A percentile compares a stretch with the other conserved stretches of the same genome.
Conservation (phyloP, 2,113 vertebrate genomes). For the Martes martes region DNA sequence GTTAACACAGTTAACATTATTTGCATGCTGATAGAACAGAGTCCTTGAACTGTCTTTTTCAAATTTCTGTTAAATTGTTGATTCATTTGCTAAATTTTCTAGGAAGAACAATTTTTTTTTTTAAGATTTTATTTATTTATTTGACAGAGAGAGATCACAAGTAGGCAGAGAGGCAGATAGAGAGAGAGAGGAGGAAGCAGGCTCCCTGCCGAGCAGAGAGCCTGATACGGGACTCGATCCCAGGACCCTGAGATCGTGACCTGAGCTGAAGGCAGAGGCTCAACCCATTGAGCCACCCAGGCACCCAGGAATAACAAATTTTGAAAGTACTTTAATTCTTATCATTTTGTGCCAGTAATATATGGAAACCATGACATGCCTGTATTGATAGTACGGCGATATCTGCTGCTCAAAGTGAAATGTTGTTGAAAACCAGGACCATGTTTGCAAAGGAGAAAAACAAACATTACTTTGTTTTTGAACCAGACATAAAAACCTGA, state of each 20-base stretch:
- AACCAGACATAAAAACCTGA: not conserved
- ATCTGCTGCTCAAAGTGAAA: not conserved
- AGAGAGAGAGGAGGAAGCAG: too few species aligned
- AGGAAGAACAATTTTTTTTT: not conserved
- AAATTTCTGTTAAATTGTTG: not conserved
- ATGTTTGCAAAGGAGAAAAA: not conserved
- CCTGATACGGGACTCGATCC: too few species aligned
- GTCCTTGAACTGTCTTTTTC: not conserved
- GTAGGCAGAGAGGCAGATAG: too few species aligned
- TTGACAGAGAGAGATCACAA: too few species aligned
- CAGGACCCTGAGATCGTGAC: too few species aligned
- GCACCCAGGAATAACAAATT: not conserved
- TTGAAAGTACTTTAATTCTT: not conserved
- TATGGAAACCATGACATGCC: not conserved
- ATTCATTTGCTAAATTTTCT: not conserved
- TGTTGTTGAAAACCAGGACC: not conserved
- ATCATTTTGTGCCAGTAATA: not conserved
- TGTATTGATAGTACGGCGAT: not conserved
- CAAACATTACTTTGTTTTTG: not conserved
- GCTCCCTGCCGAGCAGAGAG: too few species aligned
- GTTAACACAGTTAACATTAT: not conserved
- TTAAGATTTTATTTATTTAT: too few species aligned
- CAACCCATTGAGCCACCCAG: too few species aligned
- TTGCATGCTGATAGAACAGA: not conserved
- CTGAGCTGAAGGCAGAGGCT: too few species aligned